Conservation (phyloP, 2,888 invertebrate species). For the Synergus japonicus region DNA sequence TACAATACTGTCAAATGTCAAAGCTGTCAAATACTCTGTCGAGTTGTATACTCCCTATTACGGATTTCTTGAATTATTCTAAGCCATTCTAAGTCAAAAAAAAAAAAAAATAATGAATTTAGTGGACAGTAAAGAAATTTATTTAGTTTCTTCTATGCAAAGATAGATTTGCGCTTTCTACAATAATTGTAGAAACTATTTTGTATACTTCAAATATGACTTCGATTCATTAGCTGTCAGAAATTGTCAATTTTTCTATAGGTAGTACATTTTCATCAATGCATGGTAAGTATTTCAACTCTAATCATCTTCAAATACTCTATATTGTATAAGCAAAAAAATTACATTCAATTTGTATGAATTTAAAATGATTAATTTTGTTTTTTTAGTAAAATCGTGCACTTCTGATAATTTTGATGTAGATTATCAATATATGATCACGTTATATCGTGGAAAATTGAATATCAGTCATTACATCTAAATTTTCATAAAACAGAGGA, state of each 20-base stretch:
- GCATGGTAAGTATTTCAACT: background rate
- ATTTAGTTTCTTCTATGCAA: background rate
- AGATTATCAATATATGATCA: no score
- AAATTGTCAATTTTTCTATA: background rate
- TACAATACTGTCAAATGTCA: no score
- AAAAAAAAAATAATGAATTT: constrained; percentile 43
- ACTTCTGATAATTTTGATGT: background rate
- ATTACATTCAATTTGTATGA: background rate
- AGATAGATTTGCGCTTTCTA: background rate
- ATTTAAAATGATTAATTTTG: background rate
- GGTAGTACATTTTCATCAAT: background rate
- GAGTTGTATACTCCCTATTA: no score
- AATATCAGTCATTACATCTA: no score
- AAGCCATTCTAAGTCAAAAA: no score
- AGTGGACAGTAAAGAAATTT: background rate
- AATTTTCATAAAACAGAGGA: no score
- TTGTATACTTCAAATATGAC: background rate
- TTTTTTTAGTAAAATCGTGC: background rate
- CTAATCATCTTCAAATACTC: background rate
- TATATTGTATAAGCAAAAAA: background rate
- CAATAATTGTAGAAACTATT: background rate
- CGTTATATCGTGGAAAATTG: no score
- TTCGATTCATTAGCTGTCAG: background rate
- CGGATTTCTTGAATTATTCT: no score
- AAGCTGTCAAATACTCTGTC: no score